Percentiles rank a stretch among this genome's conserved stretches.
These are phyloP conservation scores for Dendroctonus ponderosae DNA, from an alignment of 1,140 invertebrate genomes.

Conservation along the genomic window DNA sequence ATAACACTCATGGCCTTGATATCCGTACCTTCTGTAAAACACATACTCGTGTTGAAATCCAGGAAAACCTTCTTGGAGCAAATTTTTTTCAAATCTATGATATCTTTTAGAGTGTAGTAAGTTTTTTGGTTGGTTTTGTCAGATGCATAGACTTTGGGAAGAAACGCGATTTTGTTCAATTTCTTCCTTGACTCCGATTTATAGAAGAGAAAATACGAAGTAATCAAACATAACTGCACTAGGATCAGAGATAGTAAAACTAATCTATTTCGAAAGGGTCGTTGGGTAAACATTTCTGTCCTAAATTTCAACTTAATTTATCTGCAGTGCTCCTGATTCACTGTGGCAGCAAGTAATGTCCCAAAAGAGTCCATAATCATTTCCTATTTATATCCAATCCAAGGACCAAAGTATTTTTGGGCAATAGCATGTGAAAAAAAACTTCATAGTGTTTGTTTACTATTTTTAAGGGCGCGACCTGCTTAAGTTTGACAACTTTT, in stretches of 20 bases:
- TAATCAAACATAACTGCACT: conserved; percentile 33
- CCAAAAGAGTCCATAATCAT: no score
- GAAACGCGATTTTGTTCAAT: conserved; percentile 24
- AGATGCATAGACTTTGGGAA: conserved; percentile 5
- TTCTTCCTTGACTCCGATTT: conserved; percentile 15
- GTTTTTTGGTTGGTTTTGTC: conserved; percentile 32
- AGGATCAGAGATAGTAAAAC: conserved; percentile 41
- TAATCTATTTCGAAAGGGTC: conserved; percentile 28
- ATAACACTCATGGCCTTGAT: conserved; percentile 49
- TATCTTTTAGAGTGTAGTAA: conserved; percentile 49
- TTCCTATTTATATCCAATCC: no score
- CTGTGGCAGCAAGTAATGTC: no score
- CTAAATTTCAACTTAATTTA: no score
- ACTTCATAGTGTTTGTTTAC: no score
- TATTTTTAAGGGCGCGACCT: no score
- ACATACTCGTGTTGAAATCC: conserved; percentile 56
- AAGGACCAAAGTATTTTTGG: no score
- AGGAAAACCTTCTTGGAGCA: conserved; percentile 51
- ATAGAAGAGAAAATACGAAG: conserved; percentile 44
- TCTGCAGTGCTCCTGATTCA: no score
- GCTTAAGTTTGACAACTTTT: no score
- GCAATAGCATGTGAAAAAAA: no score
- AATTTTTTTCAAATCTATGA: conserved; percentile 48
- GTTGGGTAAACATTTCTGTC: background rate
- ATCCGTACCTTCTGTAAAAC: conserved; percentile 57